phyloP scores from a whole-genome alignment of 2,888 invertebrate genomes.

The Polyommatus iphigenia region DNA sequence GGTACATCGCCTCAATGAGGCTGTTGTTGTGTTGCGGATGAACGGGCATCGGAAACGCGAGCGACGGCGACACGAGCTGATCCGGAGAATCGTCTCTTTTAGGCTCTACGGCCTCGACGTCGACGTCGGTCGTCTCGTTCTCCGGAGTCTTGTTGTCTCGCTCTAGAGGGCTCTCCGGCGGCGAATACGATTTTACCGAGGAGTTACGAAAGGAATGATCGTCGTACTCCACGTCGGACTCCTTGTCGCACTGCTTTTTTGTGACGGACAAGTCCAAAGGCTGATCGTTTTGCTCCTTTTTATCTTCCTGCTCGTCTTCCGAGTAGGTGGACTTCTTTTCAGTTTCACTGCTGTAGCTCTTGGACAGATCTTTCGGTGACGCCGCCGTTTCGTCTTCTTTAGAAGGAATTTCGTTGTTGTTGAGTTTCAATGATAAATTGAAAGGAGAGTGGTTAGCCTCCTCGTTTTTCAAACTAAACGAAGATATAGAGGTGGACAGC shows the following conservation, averaged over 20 bases:
- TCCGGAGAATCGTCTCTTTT: constrained; percentile 68
- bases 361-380: constrained; percentile 65
- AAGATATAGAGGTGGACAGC: constrained; percentile 59
- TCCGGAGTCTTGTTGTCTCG: constrained; percentile 69
- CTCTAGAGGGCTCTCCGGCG: constrained; percentile 66
- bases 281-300: constrained; percentile 80
- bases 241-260: constrained; percentile 74
- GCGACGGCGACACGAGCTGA: constrained; percentile 74
- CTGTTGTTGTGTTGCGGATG: constrained; percentile 88
- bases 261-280: constrained; percentile 88
- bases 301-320: constrained; percentile 60
- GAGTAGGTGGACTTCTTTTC: constrained; percentile 64
- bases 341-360: constrained; percentile 53
- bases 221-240: constrained; percentile 64
- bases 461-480: constrained; percentile 61
- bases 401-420: constrained; percentile 57
- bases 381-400: constrained; percentile 56
- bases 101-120: constrained; percentile 76
- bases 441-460: constrained; percentile 66
- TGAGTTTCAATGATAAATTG: constrained; percentile 60
- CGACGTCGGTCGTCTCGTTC: constrained; percentile 78
- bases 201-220: constrained; percentile 69
- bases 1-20: constrained; percentile 87
- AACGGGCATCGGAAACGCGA: constrained; percentile 91
- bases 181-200: constrained; percentile 69